These are phyloP conservation scores for Malurus melanocephalus DNA, from an alignment of 2,113 vertebrate species.

Conservation along the genomic window DNA sequence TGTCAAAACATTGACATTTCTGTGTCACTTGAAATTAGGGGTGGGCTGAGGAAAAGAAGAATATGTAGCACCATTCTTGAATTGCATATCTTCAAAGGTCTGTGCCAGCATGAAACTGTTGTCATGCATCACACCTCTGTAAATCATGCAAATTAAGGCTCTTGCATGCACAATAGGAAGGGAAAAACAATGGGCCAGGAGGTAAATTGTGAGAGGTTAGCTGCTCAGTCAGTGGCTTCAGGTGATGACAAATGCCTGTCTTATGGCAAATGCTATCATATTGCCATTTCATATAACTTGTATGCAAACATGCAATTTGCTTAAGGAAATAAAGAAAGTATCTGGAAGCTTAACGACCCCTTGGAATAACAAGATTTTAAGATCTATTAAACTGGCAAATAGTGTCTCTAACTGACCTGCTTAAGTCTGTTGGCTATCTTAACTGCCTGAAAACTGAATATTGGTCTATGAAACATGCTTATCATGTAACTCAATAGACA, in stretches of 20 bases:
- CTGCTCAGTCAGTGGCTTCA: not conserved
- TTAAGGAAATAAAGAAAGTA: not conserved
- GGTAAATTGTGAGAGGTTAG: not conserved
- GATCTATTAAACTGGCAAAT: not conserved
- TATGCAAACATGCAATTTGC: not conserved
- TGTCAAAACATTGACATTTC: not conserved
- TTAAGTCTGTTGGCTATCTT: not conserved
- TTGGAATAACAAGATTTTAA: not conserved
- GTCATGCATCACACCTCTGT: not conserved
- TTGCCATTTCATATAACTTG: not conserved
- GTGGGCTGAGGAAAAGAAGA: not conserved
- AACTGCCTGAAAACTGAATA: not conserved
- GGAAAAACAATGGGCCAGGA: not conserved
- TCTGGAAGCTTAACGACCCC: not conserved
- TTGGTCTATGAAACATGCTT: not conserved
- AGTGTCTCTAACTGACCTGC: not conserved
- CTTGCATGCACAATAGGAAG: accelerated
- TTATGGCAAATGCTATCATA: not conserved
- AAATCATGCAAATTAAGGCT: not conserved
- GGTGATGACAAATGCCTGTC: not conserved
- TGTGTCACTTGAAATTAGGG: not conserved
- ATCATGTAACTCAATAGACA: not conserved
- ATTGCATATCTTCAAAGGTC: not conserved
- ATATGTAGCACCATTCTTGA: not conserved
- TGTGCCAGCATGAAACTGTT: not conserved